Percentiles rank a stretch among this genome's conserved stretches.
These are phyloP conservation scores for Spodoptera exigua DNA, from an alignment of 2,888 invertebrate genomes.

Conservation along the genomic window DNA sequence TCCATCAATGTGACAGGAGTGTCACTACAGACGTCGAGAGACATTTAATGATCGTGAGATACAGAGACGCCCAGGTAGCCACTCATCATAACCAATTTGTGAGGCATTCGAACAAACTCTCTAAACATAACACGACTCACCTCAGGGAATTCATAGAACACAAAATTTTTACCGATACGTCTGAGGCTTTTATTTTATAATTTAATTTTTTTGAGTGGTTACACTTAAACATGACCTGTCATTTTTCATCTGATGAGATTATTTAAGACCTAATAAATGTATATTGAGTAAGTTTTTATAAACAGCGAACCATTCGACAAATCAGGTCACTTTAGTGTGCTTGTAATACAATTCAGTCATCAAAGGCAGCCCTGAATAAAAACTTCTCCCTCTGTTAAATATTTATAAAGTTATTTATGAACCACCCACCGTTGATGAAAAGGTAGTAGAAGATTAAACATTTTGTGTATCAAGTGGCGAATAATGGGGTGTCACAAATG, in stretches of 20 bases:
- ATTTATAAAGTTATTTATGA: conserved; percentile 16
- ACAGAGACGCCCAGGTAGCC: conserved; percentile 68
- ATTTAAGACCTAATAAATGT: too few species aligned
- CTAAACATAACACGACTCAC: conserved; percentile 67
- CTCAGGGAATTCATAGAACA: conserved; percentile 48
- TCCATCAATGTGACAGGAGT: conserved; percentile 41
- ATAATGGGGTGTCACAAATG: conserved; percentile 60
- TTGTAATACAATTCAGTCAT: background rate
- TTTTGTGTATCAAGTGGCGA: conserved; percentile 55
- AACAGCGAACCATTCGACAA: too few species aligned
- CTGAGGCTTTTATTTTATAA: conserved; percentile 2
- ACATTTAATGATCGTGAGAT: conserved; percentile 71
- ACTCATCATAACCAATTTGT: conserved; percentile 74
- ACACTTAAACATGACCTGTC: too few species aligned
- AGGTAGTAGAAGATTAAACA: conserved; percentile 14
- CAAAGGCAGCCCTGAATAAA: background rate
- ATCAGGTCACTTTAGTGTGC: too few species aligned
- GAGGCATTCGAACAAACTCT: conserved; percentile 70
- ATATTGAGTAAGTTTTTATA: too few species aligned
- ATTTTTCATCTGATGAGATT: too few species aligned
- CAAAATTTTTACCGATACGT: conserved; percentile 7
- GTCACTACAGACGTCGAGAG: conserved; percentile 58
- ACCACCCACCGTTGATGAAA: conserved; percentile 10
- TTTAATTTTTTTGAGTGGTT: background rate
- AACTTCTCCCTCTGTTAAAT: background rate